Evolutionary conservation across 1,140 invertebrate genomes (phyloP), one percentile per base, ranked within the genome.

Genomic region (Drosophila sulfurigaster): DNA sequence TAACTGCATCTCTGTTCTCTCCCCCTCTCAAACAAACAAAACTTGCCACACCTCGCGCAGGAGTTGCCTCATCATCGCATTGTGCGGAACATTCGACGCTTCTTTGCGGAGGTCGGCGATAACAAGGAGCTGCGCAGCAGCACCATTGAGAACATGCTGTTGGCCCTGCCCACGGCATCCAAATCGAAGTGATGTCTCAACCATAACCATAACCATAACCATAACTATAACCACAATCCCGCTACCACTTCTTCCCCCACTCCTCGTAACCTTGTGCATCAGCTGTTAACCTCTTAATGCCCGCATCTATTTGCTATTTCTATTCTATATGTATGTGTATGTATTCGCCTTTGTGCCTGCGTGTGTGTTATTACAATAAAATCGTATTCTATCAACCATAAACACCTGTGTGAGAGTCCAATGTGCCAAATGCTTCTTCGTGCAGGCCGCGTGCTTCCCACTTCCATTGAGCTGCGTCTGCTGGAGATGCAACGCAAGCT

Each of bases 31-130:
- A 25, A 8, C 32, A 5, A 32, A 25, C 20, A 32, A 32, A 32
- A 32, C 32, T 32, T 57, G 32, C 15, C 59, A 58, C 32, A 5
- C 38, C 10, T 49, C 20, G 51, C n/a, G 43, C 48, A 93, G 91
- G 92, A 92, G 71, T 74, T 91, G 78, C 92, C 92, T 51, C 92
- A 93, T 69, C 91, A 92, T 83, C 87, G 92, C 73, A 92, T 93
- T 71, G 75, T 93, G 45, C 70, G 88, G 46, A 93, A 93, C 75
- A 92, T 93, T 56, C 66, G 82, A 15, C 92, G 92, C 51, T 92
- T 93, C 79, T 92, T 93, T 75, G 76, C 81, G 5, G 92, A 93
- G 76, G 89, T 90, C 43, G 91, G 91, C 66, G 90, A 93, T 38
- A 92, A 93, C 69, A 72, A 79, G 25, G 92, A 92, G 74, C 58